Conservation (phyloP, 2,888 invertebrate genomes). For the Synanthedon vespiformis region DNA sequence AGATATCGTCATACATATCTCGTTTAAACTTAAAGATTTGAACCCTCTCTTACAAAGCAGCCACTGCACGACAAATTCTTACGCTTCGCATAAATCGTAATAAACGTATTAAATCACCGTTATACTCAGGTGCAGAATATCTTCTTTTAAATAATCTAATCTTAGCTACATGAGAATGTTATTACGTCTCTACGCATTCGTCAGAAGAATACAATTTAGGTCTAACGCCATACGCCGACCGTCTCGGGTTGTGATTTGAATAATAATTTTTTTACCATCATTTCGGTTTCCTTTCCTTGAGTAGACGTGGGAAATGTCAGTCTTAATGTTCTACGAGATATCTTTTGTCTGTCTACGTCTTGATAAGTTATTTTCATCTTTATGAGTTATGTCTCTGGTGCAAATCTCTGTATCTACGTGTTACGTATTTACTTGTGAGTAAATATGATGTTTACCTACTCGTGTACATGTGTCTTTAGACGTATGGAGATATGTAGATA, state of each 20-base stretch:
- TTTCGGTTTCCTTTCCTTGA: conserved; percentile 63
- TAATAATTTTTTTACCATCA: conserved; percentile 62
- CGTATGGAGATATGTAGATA: too few species aligned
- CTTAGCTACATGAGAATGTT: conserved; percentile 23
- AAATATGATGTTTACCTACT: too few species aligned
- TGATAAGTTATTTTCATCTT: conserved; percentile 10
- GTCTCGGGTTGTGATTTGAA: conserved; percentile 61
- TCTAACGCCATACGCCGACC: conserved; percentile 51
- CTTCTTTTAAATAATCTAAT: conserved; percentile 30
- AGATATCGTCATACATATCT: too few species aligned
- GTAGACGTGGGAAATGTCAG: conserved; percentile 62
- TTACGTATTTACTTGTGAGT: too few species aligned
- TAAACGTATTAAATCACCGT: too few species aligned
- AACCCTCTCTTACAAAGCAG: too few species aligned
- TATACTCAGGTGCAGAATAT: conserved; percentile 13
- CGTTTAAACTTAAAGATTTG: too few species aligned
- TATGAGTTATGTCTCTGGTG: background rate
- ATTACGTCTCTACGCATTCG: conserved; percentile 54
- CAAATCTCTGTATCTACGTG: too few species aligned
- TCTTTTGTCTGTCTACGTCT: conserved; percentile 21
- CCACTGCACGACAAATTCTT: too few species aligned
- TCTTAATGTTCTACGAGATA: conserved; percentile 49
- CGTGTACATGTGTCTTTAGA: too few species aligned
- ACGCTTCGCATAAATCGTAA: too few species aligned
- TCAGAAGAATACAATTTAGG: conserved; percentile 61